phyloP scores from a whole-genome alignment of 1,140 invertebrate species.

The Drosophila lacteicornis region DNA sequence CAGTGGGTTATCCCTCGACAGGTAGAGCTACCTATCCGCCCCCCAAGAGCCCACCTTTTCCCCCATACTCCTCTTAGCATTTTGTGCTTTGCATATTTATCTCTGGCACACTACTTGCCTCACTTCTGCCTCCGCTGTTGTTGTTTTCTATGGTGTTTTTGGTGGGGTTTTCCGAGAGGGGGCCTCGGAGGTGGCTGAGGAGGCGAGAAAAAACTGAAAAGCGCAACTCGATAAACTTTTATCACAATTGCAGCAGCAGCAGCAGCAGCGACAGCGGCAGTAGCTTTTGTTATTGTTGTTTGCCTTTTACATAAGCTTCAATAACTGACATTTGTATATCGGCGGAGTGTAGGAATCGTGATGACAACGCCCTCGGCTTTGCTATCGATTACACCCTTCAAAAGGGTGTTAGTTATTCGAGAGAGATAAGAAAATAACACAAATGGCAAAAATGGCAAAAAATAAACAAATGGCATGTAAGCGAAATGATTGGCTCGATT shows the following conservation, averaged over 20 bases:
- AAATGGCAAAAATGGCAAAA: too few relatives aligned
- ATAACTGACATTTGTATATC: conserved; percentile 49
- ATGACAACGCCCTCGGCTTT: conserved; percentile 44
- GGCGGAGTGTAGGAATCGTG: conserved; percentile 32
- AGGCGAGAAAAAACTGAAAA: conserved; percentile 49
- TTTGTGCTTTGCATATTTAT: conserved; percentile 75
- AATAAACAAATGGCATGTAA: background rate
- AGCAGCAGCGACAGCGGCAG: conserved; percentile 33
- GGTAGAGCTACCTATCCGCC: conserved; percentile 7
- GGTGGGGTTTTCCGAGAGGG: background rate
- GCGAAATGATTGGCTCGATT: background rate
- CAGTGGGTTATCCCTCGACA: conserved; percentile 45
- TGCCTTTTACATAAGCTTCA: conserved; percentile 49
- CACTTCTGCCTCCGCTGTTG: conserved; percentile 41
- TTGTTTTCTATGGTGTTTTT: conserved; percentile 29
- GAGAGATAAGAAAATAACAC: background rate
- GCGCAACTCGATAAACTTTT: conserved; percentile 78
- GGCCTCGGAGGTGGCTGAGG: background rate
- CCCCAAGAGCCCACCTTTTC: background rate
- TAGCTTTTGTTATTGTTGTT: conserved; percentile 56
- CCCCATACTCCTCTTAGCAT: conserved; percentile 1
- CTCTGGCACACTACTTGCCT: conserved; percentile 69
- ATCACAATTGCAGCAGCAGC: conserved; percentile 74
- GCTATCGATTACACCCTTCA: conserved; percentile 17
- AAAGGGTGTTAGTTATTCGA: background rate